Conservation (phyloP, 1,140 invertebrate genomes). For the Scaptodrosophila lebanonensis region DNA sequence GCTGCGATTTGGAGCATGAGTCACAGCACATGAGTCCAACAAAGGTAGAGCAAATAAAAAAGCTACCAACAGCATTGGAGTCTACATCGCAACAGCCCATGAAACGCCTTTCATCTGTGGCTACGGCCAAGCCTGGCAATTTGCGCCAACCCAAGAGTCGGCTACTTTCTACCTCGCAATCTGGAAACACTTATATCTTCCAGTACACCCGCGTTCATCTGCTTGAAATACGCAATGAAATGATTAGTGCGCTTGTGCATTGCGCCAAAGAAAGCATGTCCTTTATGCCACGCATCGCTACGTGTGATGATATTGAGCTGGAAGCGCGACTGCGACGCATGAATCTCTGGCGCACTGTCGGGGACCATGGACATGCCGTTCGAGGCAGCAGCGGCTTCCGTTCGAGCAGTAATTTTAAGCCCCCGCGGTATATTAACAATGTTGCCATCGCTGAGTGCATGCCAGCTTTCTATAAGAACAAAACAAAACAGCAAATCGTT, state of each 20-base stretch:
- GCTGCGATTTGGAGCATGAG: constrained; percentile 57
- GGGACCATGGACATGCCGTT: constrained; percentile 9
- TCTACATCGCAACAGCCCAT: constrained; percentile 1
- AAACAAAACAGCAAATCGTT: constrained; percentile 49
- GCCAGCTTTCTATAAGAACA: constrained; percentile 62
- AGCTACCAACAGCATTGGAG: not conserved
- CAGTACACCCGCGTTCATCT: constrained; percentile 52
- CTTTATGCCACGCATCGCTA: constrained; percentile 62
- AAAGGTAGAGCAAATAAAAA: not conserved
- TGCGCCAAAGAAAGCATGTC: constrained; percentile 39
- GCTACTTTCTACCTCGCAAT: constrained; percentile 3
- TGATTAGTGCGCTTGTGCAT: constrained; percentile 44
- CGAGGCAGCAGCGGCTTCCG: not conserved
- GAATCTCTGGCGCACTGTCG: constrained; percentile 58
- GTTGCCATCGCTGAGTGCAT: constrained; percentile 45
- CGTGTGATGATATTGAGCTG: constrained; percentile 70
- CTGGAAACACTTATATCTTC: no score
- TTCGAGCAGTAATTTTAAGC: constrained; percentile 11
- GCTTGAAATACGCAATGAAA: constrained; percentile 56
- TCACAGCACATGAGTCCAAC: constrained; percentile 30
- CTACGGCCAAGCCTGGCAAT: not conserved
- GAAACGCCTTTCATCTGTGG: constrained; percentile 4
- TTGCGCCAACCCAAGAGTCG: constrained; percentile 13
- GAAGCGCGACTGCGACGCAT: constrained; percentile 64
- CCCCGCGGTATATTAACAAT: constrained; percentile 15